Base-by-base conservation (phyloP, 1,140 invertebrate species). In the Sweltsa coloradensis region DNA sequence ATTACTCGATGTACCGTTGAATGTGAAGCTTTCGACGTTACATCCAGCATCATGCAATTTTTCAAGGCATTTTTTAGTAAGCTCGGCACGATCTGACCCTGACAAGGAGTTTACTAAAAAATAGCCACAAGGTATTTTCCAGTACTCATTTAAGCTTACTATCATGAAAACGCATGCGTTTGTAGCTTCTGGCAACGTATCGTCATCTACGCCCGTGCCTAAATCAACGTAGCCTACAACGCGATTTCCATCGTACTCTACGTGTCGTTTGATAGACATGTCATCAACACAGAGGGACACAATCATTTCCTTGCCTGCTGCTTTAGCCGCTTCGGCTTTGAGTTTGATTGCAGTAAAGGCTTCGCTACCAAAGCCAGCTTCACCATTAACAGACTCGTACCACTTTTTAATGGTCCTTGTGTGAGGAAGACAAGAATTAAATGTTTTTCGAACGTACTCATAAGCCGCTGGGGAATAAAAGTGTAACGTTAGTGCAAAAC, bases 401-500 rank as follows among this genome's bases (percentile, higher is more conserved):
- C 58, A 65, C 41, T 55, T 60, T 2, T 3, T 16, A 27, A 62
- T 24, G 7, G 58, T 62, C 47, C 50, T 50, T 13, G 51, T 50
- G 45, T 63, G 56, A 11, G 57, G 54, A 18, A 60, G 41, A 31
- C 41, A 53, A 21, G 46, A 55, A 24, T 55, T 27, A 51, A 61
- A 60, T 11, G 29, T 31, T 31, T 11, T 5, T 16, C 4, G 36
- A 37, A 37, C 36, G 11, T 37, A 37, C 36, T 49, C 45, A 34
- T 63, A 62, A 3, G 55, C 55, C n/a, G 24, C 34, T 47, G 51
- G 51, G 7, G 59, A 61, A 50, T 52, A 57, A 51, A 53, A 61
- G 39, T 63, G 53, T 18, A 61, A 36, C n/a, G 55, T 58, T 19
- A 57, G 29, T 18, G 55, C 51, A 57, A 60, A 60, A 9, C 45